Evolutionary conservation across 2,797 vertebrate species (phyloP).

Genomic region (Sibirionetta formosa): DNA sequence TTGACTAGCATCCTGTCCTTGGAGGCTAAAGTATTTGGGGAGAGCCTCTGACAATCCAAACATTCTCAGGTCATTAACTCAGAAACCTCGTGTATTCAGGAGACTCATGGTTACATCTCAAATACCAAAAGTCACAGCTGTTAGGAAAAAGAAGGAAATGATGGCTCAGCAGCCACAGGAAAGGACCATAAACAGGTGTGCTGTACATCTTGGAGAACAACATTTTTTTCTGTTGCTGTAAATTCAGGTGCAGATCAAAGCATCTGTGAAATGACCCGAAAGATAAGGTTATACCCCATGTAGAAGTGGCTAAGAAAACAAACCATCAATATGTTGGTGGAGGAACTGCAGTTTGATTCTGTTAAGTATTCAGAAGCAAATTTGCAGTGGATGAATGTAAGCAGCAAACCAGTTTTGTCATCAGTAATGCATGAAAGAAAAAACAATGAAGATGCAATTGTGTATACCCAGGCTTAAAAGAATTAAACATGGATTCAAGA

Average conservation of each 20-base stretch:
- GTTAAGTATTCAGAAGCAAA: background rate
- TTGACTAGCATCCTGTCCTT: background rate
- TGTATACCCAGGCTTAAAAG: background rate
- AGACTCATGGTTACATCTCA: fast-evolving
- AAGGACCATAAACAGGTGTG: fast-evolving
- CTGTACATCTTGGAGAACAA: background rate
- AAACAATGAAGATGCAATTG: background rate
- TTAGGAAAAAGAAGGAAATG: background rate
- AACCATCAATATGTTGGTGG: background rate
- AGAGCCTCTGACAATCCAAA: background rate
- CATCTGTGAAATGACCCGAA: background rate
- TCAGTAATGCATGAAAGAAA: background rate
- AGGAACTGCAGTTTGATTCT: background rate
- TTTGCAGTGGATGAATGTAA: background rate
- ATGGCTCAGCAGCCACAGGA: background rate
- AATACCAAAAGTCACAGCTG: background rate
- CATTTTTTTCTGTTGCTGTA: background rate
- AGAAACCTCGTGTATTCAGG: fast-evolving
- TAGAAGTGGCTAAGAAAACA: background rate
- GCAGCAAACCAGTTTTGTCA: background rate
- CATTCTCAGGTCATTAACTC: background rate
- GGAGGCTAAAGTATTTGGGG: background rate
- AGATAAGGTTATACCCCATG: background rate
- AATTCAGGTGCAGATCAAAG: background rate
- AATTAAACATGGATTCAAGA: background rate